Conservation (phyloP, 2,888 invertebrate genomes). For the Apamea sordens region DNA sequence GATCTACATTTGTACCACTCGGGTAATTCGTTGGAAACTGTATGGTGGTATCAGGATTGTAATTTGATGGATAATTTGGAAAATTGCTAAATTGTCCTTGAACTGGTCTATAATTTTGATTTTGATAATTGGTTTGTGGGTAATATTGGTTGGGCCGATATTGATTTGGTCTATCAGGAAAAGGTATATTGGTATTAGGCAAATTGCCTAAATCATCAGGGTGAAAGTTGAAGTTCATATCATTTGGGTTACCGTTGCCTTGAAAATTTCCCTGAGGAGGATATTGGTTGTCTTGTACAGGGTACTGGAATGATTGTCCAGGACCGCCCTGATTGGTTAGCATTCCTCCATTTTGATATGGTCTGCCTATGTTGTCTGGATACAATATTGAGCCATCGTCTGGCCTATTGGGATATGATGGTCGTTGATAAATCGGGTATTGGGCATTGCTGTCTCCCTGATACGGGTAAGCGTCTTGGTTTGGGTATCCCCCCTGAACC, state of each 20-base stretch:
- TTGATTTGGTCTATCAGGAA: conserved; percentile 35
- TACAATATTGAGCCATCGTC: conserved; percentile 20
- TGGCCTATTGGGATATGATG: conserved; percentile 36
- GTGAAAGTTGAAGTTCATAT: conserved; percentile 16
- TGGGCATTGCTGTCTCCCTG: conserved; percentile 40
- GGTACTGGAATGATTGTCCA: conserved; percentile 21
- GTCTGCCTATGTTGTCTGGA: conserved; percentile 41
- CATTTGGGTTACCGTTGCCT: conserved; percentile 12
- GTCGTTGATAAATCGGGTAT: conserved; percentile 49
- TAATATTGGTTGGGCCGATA: conserved; percentile 54
- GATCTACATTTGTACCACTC: conserved; percentile 13
- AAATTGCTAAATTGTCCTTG: conserved; percentile 8
- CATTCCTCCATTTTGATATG: conserved; percentile 38
- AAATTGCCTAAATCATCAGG: conserved; percentile 49
- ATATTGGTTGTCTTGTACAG: conserved; percentile 31
- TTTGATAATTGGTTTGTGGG: conserved; percentile 18
- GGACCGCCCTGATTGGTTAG: conserved; percentile 25
- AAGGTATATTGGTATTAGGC: conserved; percentile 25
- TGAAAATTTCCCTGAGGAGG: conserved; percentile 45
- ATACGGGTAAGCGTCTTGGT: conserved; percentile 37
- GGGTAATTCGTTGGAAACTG: conserved; percentile 25
- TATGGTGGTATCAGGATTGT: conserved; percentile 19
- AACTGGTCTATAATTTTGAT: conserved; percentile 33
- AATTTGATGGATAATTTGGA: conserved; percentile 28
- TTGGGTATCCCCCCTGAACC: conserved; percentile 36